A percentile compares a stretch with the other conserved stretches of the same genome.
Conservation (phyloP, 2,797 vertebrate species). For the Lutjanus campechanus region DNA sequence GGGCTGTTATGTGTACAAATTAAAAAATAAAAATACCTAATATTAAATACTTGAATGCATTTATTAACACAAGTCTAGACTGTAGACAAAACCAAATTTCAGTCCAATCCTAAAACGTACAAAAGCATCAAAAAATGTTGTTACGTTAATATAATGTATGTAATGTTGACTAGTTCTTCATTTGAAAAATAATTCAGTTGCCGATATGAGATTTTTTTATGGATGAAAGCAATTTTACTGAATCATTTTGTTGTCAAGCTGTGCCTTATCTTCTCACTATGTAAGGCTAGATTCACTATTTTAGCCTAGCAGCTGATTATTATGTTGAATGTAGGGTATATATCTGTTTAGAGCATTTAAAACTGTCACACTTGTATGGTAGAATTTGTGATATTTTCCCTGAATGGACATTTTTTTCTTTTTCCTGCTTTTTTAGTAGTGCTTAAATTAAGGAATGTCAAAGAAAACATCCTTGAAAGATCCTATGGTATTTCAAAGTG, state of each 20-base stretch:
- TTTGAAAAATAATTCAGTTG: slow-evolving; percentile 30
- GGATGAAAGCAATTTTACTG: slow-evolving; percentile 15
- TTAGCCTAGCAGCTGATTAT: slow-evolving; percentile 4
- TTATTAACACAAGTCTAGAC: slow-evolving; percentile 7
- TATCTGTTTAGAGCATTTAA: slow-evolving; percentile 10
- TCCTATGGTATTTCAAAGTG: slow-evolving; percentile 24
- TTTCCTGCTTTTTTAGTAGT: slow-evolving; percentile 8
- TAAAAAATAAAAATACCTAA: slow-evolving; percentile 31
- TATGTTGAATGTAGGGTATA: slow-evolving; percentile 25
- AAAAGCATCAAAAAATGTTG: neutral
- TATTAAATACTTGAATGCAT: slow-evolving; percentile 38
- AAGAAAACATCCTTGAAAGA: neutral
- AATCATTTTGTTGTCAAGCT: slow-evolving; percentile 1
- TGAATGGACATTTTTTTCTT: neutral
- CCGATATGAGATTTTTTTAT: slow-evolving; percentile 63
- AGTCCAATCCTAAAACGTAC: neutral
- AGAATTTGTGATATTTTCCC: neutral
- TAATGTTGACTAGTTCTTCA: neutral
- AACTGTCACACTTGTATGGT: neutral
- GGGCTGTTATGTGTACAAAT: slow-evolving; percentile 35
- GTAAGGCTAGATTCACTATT: slow-evolving; percentile 10
- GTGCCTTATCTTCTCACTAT: neutral
- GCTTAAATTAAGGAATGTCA: slow-evolving; percentile 23
- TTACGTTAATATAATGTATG: neutral
- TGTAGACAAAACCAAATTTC: neutral